A percentile compares a stretch with the other conserved stretches of the same genome.
Evolutionary conservation across 2,797 vertebrate species (phyloP).

Genomic region (Limnodromus scolopaceus): DNA sequence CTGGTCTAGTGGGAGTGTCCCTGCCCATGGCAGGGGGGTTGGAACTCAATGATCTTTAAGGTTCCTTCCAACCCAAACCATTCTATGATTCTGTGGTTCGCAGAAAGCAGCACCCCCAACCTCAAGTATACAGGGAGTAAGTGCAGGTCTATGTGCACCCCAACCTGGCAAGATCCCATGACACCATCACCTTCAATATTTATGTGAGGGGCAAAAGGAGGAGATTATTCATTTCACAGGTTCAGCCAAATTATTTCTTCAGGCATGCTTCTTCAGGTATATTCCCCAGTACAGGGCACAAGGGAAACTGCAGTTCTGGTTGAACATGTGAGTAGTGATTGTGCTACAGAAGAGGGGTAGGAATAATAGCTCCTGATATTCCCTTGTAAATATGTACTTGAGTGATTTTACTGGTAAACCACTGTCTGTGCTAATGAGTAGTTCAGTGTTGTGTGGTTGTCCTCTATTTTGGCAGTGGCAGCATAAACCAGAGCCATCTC

Average conservation of each 20-base stretch:
- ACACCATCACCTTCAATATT: not conserved
- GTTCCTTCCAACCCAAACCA: not conserved
- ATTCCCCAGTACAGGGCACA: not conserved
- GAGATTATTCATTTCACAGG: not conserved
- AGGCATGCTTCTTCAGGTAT: not conserved
- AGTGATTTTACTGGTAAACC: not conserved
- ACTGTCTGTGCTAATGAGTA: not conserved
- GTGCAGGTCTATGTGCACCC: not conserved
- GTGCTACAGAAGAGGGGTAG: not conserved
- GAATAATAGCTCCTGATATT: not conserved
- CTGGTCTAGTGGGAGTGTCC: not conserved
- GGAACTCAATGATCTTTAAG: not conserved
- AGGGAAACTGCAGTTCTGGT: not conserved
- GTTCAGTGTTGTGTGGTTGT: not conserved
- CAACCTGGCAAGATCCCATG: not conserved
- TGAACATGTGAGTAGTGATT: not conserved
- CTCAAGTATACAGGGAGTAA: not conserved
- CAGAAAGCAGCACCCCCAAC: not conserved
- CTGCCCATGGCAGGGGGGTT: not conserved
- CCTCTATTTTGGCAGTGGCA: not conserved
- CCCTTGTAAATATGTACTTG: not conserved
- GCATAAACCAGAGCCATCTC: not conserved
- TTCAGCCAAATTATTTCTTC: not conserved
- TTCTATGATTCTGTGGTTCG: not conserved
- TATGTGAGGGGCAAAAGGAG: not conserved